Percentiles rank a stretch among this genome's conserved stretches.
Conservation (phyloP, 2,888 invertebrate genomes). For the Dascillus cervinus region DNA sequence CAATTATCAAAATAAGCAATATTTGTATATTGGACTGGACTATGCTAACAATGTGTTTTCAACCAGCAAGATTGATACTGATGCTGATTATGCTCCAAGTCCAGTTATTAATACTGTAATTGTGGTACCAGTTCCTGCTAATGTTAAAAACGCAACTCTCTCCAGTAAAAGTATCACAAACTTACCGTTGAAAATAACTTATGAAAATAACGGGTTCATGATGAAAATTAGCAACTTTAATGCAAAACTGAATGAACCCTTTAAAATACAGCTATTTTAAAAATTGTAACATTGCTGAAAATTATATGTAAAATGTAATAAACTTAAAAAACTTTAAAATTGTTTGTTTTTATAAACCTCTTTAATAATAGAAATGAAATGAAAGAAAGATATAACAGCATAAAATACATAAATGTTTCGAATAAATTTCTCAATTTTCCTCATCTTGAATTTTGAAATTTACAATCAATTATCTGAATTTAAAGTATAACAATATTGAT, state of each 20-base stretch:
- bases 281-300: no score
- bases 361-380: no score
- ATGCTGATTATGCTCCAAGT: slow-evolving; percentile 57
- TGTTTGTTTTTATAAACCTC: no score
- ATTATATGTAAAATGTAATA: no score
- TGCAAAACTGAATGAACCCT: background rate
- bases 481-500: no score
- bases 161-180: background rate
- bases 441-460: no score
- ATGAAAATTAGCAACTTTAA: background rate
- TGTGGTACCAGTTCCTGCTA: slow-evolving; percentile 62
- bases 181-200: background rate
- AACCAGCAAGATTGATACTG: slow-evolving; percentile 54
- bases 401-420: no score
- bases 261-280: background rate
- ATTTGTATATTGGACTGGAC: slow-evolving; percentile 52
- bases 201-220: background rate
- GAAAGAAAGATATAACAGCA: no score
- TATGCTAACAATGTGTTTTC: slow-evolving; percentile 52
- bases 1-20: slow-evolving; percentile 64
- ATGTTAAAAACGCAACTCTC: slow-evolving; percentile 46
- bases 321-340: no score
- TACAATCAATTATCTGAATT: no score
- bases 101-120: slow-evolving; percentile 60
- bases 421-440: no score